phyloP scores from a whole-genome alignment of 2,888 invertebrate genomes.

The Hydrotaea diabolus region DNA sequence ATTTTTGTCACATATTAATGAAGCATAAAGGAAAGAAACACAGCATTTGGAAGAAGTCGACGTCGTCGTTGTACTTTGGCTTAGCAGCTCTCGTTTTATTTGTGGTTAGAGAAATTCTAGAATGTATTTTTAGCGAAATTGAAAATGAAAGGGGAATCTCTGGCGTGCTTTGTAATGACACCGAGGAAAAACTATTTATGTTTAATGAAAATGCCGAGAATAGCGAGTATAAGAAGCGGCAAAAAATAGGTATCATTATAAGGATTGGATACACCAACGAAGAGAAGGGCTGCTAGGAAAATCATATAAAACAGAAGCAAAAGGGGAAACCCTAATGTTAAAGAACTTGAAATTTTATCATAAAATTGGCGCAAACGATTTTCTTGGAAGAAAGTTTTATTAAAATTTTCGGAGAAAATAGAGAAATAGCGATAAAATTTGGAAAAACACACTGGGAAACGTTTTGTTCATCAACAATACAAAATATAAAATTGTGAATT shows the following conservation, averaged over 20 bases:
- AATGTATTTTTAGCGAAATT: neutral
- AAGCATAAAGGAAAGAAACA: constrained; percentile 56
- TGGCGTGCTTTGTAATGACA: neutral
- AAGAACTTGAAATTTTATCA: constrained; percentile 17
- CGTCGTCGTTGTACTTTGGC: neutral
- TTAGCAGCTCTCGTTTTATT: neutral
- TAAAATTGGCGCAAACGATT: too few species aligned
- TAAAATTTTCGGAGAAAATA: too few species aligned
- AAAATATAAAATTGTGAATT: too few species aligned
- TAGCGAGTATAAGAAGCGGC: neutral
- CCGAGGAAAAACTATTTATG: constrained; percentile 6
- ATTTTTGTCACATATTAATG: constrained; percentile 58
- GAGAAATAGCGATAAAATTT: too few species aligned
- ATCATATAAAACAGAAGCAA: neutral
- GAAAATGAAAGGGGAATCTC: neutral
- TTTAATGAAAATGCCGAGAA: constrained; percentile 5
- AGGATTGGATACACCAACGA: neutral
- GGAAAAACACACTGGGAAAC: too few species aligned
- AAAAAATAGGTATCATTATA: neutral
- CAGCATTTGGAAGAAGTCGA: too few species aligned
- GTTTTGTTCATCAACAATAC: too few species aligned
- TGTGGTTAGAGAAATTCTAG: neutral
- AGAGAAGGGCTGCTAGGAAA: neutral
- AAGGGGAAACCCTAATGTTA: neutral
- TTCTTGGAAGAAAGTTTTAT: too few species aligned